Evolutionary conservation across 1,140 invertebrate genomes (phyloP).

Genomic region (Holotrichia oblita): DNA sequence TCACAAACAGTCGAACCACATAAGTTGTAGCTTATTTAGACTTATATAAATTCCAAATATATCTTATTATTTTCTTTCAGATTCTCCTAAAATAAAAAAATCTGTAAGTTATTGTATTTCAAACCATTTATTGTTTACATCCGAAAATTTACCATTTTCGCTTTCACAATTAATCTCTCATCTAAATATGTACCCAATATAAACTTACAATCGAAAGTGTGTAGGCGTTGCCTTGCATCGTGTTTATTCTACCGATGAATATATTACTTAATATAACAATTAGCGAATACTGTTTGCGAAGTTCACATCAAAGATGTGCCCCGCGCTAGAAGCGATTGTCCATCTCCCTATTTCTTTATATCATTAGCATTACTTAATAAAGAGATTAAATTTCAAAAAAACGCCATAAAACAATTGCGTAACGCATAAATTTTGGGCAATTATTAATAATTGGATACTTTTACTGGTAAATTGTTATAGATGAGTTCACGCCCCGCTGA

Average conservation of each 20-base stretch:
- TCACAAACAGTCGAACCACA: no score
- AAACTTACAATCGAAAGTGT: not conserved
- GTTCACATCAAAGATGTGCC: not conserved
- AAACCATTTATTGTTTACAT: no score
- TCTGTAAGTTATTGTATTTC: no score
- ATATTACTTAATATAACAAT: not conserved
- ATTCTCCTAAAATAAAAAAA: no score
- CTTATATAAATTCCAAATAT: no score
- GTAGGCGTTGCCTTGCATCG: not conserved
- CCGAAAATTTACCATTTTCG: no score
- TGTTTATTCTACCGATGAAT: not conserved
- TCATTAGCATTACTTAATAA: slow-evolving; percentile 14
- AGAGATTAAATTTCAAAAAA: slow-evolving; percentile 25
- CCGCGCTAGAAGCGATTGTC: not conserved
- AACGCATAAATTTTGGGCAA: slow-evolving; percentile 33
- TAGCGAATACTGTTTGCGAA: not conserved
- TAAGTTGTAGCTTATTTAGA: no score
- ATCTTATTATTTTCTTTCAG: no score
- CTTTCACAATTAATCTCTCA: no score
- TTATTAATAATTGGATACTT: slow-evolving; percentile 36
- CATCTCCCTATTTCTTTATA: not conserved
- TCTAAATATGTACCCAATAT: no score
- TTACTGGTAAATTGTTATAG: slow-evolving; percentile 37
- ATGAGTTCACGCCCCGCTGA: slow-evolving; percentile 15
- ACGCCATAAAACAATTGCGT: slow-evolving; percentile 18